These are phyloP conservation scores for Spea hammondii DNA, from an alignment of 2,797 vertebrate species.

Conservation along the genomic window DNA sequence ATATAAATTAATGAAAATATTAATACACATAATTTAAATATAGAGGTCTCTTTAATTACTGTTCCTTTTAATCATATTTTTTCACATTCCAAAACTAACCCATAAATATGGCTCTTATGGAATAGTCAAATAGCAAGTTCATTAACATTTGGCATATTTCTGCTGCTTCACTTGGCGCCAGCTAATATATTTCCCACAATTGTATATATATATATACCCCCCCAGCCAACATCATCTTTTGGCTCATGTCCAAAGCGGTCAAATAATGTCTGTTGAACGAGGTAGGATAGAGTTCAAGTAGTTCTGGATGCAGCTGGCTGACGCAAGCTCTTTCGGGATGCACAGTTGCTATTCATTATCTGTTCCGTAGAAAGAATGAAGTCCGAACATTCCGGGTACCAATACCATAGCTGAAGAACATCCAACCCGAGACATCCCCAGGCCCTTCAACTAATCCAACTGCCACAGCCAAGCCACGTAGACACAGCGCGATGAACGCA, in stretches of 20 bases:
- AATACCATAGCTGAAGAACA: background rate
- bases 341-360: conserved; percentile 2
- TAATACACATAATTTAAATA: too few species aligned
- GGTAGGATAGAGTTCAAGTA: background rate
- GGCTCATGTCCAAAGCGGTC: conserved; percentile 9
- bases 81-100: too few species aligned
- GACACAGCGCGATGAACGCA: too few species aligned
- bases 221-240: background rate
- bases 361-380: background rate
- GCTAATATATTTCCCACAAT: background rate
- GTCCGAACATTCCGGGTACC: conserved; percentile 6
- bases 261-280: background rate
- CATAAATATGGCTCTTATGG: background rate
- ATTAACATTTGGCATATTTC: background rate
- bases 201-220: background rate
- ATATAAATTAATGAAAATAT: too few species aligned
- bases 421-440: background rate
- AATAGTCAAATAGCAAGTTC: background rate
- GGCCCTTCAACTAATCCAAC: too few species aligned
- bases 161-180: background rate
- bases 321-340: conserved; percentile 9
- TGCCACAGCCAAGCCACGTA: too few species aligned
- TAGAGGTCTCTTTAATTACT: too few species aligned
- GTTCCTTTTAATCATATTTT: too few species aligned
- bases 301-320: conserved; percentile 26